A percentile compares a stretch with the other conserved stretches of the same genome.
phyloP scores from a whole-genome alignment of 2,797 vertebrate genomes.

The Neosilurus hyrtlii region DNA sequence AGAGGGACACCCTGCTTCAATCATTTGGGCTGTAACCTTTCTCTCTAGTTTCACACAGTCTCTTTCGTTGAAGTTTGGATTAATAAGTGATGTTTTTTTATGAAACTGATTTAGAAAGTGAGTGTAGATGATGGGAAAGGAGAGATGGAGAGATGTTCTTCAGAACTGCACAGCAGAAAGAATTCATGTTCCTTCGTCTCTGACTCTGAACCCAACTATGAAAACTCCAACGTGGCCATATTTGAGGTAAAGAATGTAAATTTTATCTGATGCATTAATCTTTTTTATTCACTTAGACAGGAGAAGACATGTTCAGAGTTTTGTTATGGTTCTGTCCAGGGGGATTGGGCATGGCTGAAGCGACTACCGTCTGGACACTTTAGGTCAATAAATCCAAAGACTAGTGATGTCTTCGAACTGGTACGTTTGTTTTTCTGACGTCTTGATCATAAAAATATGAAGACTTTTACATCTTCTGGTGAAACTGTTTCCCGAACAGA shows the following conservation, averaged over 20 bases:
- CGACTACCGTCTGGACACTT: conserved; percentile 64
- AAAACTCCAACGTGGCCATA: conserved; percentile 63
- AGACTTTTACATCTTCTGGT: neutral
- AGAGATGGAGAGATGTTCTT: conserved; percentile 44
- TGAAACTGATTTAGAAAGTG: conserved; percentile 53
- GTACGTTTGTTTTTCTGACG: conserved; percentile 39
- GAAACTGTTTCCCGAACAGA: conserved; percentile 60
- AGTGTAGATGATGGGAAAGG: conserved; percentile 54
- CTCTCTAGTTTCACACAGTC: no score
- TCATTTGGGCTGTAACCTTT: no score
- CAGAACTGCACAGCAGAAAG: conserved; percentile 46
- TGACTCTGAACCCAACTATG: conserved; percentile 56
- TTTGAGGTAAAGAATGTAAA: conserved; percentile 54
- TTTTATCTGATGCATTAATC: neutral
- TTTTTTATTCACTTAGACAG: neutral
- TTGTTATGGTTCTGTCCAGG: conserved; percentile 57
- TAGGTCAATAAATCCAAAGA: conserved; percentile 56
- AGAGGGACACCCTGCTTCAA: no score
- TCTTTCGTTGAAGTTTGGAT: neutral
- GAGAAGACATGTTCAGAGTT: neutral
- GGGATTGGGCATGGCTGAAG: conserved; percentile 76
- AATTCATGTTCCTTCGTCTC: conserved; percentile 45
- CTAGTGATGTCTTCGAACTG: conserved; percentile 60
- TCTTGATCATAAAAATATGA: neutral
- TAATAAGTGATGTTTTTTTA: neutral